Evolutionary conservation across 2,797 vertebrate species (phyloP).

Genomic region (Silurus lanzhouensis): DNA sequence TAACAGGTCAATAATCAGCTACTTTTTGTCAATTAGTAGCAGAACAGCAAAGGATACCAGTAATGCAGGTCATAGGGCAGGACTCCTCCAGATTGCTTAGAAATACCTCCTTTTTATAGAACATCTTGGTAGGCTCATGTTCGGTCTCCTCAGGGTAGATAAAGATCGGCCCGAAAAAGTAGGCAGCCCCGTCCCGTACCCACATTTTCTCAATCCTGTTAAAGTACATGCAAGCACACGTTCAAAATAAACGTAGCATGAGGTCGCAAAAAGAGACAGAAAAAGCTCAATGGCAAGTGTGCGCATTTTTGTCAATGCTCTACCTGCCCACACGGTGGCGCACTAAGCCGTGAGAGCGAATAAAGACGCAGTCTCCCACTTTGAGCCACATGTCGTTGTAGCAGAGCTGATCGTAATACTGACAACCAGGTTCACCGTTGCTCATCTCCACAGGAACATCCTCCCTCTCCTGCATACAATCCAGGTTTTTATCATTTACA

Average conservation of each 20-base stretch:
- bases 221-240: neutral
- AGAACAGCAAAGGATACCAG: constrained; percentile 73
- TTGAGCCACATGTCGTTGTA: constrained; percentile 95
- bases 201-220: constrained; percentile 97
- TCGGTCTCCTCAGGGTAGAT: constrained; percentile 98
- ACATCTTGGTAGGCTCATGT: constrained; percentile 99
- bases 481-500: constrained; percentile 1
- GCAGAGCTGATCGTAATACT: constrained; percentile 94
- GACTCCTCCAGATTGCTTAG: constrained; percentile 95
- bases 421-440: constrained; percentile 93
- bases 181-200: constrained; percentile 92
- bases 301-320: constrained; percentile 35
- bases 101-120: constrained; percentile 99
- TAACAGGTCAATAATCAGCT: neutral
- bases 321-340: constrained; percentile 94
- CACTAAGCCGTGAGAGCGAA: constrained; percentile 92
- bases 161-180: constrained; percentile 97
- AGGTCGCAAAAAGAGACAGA: neutral
- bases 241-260: neutral
- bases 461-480: constrained; percentile 85
- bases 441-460: constrained; percentile 91
- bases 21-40: neutral
- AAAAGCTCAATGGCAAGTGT: neutral
- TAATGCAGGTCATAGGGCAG: constrained; percentile 94
- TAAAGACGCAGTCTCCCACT: constrained; percentile 95